A percentile compares a stretch with the other conserved stretches of the same genome.
Conservation (phyloP, 2,113 vertebrate species). For the Cyanoderma ruficeps region DNA sequence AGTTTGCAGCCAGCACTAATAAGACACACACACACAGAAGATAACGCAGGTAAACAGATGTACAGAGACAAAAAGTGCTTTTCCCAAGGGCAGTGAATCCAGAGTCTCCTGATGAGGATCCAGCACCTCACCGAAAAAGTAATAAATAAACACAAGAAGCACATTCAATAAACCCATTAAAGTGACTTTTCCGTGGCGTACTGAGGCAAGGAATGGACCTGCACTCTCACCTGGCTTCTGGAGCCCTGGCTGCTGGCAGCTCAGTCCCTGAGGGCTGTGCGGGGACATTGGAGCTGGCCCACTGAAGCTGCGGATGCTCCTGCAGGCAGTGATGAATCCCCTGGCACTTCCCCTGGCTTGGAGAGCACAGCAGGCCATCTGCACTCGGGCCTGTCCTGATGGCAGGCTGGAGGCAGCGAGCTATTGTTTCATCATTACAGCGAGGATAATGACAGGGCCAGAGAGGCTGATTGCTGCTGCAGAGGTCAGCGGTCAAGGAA, state of each 20-base stretch:
- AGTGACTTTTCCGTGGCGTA: background rate
- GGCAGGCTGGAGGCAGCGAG: background rate
- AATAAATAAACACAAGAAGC: background rate
- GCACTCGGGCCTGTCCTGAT: conserved; percentile 13
- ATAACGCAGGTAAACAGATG: background rate
- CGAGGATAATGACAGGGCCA: background rate
- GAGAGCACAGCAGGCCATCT: conserved; percentile 18
- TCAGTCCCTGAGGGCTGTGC: background rate
- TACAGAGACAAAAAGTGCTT: background rate
- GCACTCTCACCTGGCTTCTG: background rate
- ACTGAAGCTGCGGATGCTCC: background rate
- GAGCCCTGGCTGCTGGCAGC: background rate
- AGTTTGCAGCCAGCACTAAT: background rate
- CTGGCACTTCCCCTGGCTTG: background rate
- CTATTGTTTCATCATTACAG: conserved; percentile 52
- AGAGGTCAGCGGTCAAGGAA: conserved; percentile 35
- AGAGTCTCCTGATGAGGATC: background rate
- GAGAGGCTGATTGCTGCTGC: conserved; percentile 13
- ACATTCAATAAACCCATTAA: background rate
- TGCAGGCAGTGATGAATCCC: background rate
- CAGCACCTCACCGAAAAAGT: background rate
- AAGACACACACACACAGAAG: background rate
- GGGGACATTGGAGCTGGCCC: background rate
- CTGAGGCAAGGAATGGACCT: background rate
- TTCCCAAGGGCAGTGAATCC: background rate